phyloP scores from a whole-genome alignment of 2,113 vertebrate species.

The Equus przewalskii region DNA sequence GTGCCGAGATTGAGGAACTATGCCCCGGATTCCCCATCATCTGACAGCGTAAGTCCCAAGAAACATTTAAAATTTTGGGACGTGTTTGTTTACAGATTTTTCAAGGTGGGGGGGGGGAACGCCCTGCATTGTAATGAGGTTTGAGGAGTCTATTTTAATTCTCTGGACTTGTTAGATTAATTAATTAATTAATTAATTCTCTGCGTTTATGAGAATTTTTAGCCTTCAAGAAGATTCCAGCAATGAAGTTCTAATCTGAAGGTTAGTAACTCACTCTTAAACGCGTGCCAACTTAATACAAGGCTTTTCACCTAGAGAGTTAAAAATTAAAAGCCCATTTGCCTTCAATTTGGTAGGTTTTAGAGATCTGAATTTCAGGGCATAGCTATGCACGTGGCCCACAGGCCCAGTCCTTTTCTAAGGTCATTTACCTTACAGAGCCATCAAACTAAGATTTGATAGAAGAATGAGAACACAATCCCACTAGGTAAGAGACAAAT shows the following conservation, averaged over 20 bases:
- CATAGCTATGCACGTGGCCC: background rate
- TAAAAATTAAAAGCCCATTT: constrained; percentile 30
- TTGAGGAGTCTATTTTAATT: background rate
- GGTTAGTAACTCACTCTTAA: background rate
- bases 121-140: background rate
- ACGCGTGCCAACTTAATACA: background rate
- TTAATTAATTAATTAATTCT: background rate
- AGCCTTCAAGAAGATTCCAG: background rate
- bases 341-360: background rate
- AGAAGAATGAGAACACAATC: background rate
- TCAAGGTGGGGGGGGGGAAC: background rate
- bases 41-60: background rate
- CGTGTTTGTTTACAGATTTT: background rate
- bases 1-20: background rate
- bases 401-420: background rate
- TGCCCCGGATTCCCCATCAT: background rate
- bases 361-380: background rate
- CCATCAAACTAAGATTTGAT: constrained; percentile 19
- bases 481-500: background rate
- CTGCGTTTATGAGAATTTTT: background rate
- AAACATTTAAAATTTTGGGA: background rate
- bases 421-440: background rate
- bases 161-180: background rate
- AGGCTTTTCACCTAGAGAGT: background rate
- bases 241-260: background rate